These are phyloP conservation scores for Hydrolagus colliei DNA, from an alignment of 2,797 vertebrate species.

Conservation along the genomic window DNA sequence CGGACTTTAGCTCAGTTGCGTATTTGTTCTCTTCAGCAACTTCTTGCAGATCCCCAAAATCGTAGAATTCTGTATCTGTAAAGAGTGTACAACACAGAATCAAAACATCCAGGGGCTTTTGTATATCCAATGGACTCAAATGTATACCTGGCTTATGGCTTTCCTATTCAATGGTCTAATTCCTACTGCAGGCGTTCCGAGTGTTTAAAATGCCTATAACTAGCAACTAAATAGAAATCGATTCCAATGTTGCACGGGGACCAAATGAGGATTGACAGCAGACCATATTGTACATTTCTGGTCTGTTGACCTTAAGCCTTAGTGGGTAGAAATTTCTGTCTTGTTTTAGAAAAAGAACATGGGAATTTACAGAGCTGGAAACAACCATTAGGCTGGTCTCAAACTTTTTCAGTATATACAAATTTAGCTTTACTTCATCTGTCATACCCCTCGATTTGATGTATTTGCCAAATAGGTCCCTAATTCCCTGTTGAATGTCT, in stretches of 20 bases:
- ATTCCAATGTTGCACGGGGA: background rate
- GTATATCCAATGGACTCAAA: background rate
- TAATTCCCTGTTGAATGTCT: no score
- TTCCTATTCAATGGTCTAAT: background rate
- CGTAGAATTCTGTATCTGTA: conserved; percentile 62
- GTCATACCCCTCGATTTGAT: no score
- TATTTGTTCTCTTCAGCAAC: conserved; percentile 41
- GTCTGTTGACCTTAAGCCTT: no score
- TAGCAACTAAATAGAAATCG: background rate
- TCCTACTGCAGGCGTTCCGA: background rate
- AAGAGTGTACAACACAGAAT: conserved; percentile 19
- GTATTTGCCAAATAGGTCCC: no score
- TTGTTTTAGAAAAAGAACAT: no score
- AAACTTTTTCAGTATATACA: no score
- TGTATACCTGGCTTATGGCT: background rate
- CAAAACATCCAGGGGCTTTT: background rate
- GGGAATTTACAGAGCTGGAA: no score
- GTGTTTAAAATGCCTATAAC: background rate
- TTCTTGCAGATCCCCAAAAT: conserved; percentile 54
- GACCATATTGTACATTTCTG: background rate
- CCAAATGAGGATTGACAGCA: background rate
- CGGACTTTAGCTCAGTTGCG: conserved; percentile 39
- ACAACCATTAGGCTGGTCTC: no score
- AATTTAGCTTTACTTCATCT: no score
- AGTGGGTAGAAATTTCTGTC: no score